These are phyloP conservation scores for Ranitomeya variabilis DNA, from an alignment of 2,113 vertebrate genomes.

Conservation along the genomic window DNA sequence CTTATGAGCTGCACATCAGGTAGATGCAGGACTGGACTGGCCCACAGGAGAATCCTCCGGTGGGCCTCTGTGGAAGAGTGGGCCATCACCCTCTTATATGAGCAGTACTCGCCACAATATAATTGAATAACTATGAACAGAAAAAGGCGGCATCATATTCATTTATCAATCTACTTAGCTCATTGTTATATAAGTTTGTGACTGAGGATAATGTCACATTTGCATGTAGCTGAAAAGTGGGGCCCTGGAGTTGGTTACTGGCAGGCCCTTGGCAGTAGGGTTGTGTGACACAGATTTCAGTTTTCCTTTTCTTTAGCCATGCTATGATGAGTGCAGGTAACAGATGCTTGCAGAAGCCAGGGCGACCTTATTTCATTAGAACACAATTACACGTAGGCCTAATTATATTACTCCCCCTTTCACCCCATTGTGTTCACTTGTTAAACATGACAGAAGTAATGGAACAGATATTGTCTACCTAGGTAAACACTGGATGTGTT, in stretches of 20 bases:
- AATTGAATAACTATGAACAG: too few species aligned
- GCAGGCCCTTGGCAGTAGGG: not conserved
- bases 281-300: not conserved
- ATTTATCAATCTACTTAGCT: too few species aligned
- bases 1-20: not conserved
- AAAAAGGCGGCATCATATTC: too few species aligned
- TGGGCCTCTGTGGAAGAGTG: too few species aligned
- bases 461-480: constrained; percentile 9
- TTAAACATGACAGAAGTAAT: constrained; percentile 21
- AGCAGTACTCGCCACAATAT: too few species aligned
- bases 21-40: not conserved
- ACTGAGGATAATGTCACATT: too few species aligned
- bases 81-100: too few species aligned
- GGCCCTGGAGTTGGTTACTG: too few species aligned
- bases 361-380: not conserved
- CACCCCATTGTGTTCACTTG: constrained; percentile 6
- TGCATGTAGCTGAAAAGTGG: too few species aligned
- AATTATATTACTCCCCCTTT: not conserved
- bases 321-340: not conserved
- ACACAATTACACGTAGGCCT: not conserved
- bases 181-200: too few species aligned
- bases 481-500: constrained; percentile 1
- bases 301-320: not conserved
- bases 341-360: not conserved
- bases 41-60: too few species aligned